Conservation (phyloP, 2,797 vertebrate species). For the Hapalemur alaotrensis region DNA sequence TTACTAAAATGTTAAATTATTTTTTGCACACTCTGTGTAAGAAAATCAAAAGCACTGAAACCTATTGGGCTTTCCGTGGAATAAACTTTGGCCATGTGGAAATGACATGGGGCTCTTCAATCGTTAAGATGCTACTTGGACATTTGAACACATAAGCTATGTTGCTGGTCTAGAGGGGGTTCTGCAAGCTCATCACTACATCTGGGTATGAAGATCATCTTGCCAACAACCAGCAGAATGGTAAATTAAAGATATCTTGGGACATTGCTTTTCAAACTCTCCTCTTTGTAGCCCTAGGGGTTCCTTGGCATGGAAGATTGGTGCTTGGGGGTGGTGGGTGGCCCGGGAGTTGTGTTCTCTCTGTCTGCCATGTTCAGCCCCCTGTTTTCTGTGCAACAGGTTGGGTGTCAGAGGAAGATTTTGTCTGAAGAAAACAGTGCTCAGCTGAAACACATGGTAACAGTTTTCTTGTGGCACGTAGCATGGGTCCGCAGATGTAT, state of each 20-base stretch:
- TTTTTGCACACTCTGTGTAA: not conserved
- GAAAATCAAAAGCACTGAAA: not conserved
- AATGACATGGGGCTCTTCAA: not conserved
- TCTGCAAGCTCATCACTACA: not conserved
- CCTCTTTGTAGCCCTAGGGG: not conserved
- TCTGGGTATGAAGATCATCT: not conserved
- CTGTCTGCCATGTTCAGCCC: not conserved
- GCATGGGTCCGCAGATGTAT: not conserved
- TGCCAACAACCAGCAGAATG: not conserved
- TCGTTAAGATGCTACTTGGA: not conserved
- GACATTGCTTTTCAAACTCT: not conserved
- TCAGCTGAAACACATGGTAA: not conserved
- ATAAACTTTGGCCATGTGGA: not conserved
- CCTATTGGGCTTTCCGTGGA: not conserved
- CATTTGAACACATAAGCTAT: not conserved
- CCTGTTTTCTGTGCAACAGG: not conserved
- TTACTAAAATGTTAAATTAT: not conserved
- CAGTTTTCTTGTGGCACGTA: not conserved
- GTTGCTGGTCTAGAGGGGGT: not conserved
- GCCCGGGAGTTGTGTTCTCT: rapidly evolving
- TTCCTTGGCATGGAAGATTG: not conserved
- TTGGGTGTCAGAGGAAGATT: not conserved
- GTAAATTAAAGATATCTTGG: not conserved
- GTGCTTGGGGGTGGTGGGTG: not conserved
- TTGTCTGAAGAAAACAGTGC: not conserved